Evolutionary conservation across 2,113 vertebrate genomes (phyloP).

Genomic region (Hipposideros armiger): DNA sequence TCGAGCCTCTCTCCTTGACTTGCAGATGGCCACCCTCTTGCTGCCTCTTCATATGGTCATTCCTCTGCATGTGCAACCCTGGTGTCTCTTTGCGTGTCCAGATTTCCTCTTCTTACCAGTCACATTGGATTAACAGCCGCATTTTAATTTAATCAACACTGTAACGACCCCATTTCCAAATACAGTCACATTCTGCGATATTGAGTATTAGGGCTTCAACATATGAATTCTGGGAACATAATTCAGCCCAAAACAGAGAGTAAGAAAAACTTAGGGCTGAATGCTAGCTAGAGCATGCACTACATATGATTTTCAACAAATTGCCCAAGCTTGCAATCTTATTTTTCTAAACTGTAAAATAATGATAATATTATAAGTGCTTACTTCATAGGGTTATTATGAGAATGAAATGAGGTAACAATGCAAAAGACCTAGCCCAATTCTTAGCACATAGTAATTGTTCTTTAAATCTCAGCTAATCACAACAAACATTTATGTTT

Average conservation of each 20-base stretch:
- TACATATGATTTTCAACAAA: not conserved
- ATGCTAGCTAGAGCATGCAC: too few relatives aligned
- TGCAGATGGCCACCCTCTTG: not conserved
- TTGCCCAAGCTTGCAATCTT: not conserved
- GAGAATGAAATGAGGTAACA: not conserved
- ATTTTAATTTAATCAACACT: not conserved
- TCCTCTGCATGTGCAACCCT: accelerated
- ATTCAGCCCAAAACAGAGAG: not conserved
- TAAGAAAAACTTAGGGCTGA: not conserved
- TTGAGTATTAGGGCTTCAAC: not conserved
- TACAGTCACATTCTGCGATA: not conserved
- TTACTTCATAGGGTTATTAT: not conserved
- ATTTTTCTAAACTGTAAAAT: not conserved
- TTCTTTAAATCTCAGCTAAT: not conserved
- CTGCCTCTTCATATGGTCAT: not conserved
- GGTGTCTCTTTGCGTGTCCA: not conserved
- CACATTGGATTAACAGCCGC: not conserved
- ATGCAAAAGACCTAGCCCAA: not conserved
- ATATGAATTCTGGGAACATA: not conserved
- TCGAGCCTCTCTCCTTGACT: not conserved
- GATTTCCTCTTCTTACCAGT: not conserved
- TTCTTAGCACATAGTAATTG: not conserved
- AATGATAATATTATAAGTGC: not conserved
- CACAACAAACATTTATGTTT: not conserved
- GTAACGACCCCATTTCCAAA: not conserved